Conservation (phyloP, 2,888 invertebrate genomes). For the Erpobdella octoculata region DNA sequence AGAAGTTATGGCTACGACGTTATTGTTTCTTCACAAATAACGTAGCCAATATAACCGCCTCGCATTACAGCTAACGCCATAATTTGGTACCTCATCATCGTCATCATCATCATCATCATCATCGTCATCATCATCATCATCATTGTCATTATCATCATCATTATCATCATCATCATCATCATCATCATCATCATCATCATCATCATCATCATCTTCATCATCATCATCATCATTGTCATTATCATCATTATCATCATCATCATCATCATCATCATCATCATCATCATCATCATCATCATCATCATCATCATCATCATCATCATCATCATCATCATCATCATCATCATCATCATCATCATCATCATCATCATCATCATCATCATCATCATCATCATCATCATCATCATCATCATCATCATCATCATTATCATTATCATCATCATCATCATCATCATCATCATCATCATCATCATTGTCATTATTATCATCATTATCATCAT, state of each 20-base stretch:
- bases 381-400: conserved; percentile 1
- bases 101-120: conserved; percentile 1
- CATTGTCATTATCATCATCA: background rate
- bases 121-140: conserved; percentile 1
- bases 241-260: background rate
- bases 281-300: background rate
- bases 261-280: background rate
- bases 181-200: conserved; percentile 1
- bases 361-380: conserved; percentile 1
- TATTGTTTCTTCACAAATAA: too few species aligned
- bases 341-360: background rate
- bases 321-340: background rate
- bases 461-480: too few species aligned
- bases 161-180: conserved; percentile 1
- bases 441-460: too few species aligned
- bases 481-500: too few species aligned
- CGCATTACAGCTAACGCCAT: too few species aligned
- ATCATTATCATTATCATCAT: too few species aligned
- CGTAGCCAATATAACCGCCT: too few species aligned
- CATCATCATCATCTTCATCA: conserved; percentile 1
- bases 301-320: conserved; percentile 1
- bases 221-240: background rate
- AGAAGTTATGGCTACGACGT: too few species aligned
- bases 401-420: conserved; percentile 1
- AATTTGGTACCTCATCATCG: too few species aligned